Evolutionary conservation across 2,113 vertebrate species (phyloP).

Genomic region (Brachirus orientalis): DNA sequence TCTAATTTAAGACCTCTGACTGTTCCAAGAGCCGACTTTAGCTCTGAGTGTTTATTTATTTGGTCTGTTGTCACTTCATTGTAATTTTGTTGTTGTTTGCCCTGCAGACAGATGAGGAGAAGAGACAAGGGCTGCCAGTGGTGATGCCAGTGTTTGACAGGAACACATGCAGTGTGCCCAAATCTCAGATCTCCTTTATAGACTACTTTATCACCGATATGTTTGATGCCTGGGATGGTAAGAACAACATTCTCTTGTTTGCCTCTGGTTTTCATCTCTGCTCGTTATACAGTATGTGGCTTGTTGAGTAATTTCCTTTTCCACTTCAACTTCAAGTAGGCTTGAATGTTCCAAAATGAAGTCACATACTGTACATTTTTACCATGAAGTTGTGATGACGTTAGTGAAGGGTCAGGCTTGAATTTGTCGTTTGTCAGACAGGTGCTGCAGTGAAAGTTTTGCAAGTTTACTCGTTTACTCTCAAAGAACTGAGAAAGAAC

Average conservation of each 20-base stretch:
- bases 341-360: not conserved
- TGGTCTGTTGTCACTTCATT: not conserved
- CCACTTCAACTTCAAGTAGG: not conserved
- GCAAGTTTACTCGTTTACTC: too few relatives aligned
- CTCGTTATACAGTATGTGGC: not conserved
- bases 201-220: slow-evolving; percentile 99
- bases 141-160: slow-evolving; percentile 98
- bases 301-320: not conserved
- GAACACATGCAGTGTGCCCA: slow-evolving; percentile 95
- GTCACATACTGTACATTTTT: not conserved
- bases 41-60: not conserved
- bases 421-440: not conserved
- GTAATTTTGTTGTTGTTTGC: slow-evolving; percentile 24
- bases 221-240: slow-evolving; percentile 98
- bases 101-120: slow-evolving; percentile 95
- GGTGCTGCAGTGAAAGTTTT: too few relatives aligned
- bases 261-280: too few relatives aligned
- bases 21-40: not conserved
- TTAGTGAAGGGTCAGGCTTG: slow-evolving; percentile 2
- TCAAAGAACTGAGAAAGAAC: too few relatives aligned
- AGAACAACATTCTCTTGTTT: slow-evolving; percentile 45
- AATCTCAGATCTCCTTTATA: slow-evolving; percentile 98
- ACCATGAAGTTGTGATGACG: not conserved
- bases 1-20: not conserved
- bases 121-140: slow-evolving; percentile 92